These are phyloP conservation scores for Phacellophora camtschatica DNA, from an alignment of 30 jellyfish, hydroid and myxozoan species.

Conservation along the genomic window DNA sequence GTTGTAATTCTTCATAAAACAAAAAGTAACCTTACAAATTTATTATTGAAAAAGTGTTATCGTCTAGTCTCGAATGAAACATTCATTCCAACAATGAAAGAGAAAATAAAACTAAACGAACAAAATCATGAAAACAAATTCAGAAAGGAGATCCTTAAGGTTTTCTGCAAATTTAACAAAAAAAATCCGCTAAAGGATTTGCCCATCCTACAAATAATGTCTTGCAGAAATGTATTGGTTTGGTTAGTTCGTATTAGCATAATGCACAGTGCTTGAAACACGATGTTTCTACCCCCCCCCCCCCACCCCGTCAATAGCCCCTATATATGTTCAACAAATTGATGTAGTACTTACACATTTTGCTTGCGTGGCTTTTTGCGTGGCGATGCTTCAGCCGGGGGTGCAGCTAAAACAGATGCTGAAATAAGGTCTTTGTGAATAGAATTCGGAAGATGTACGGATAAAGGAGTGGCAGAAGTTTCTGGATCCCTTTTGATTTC, in stretches of 20 bases:
- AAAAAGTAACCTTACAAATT: neutral
- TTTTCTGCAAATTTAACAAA: too few species aligned
- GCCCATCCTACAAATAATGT: neutral
- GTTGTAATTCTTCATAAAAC: constrained; percentile 69
- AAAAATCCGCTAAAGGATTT: neutral
- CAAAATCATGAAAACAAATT: neutral
- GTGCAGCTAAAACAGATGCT: neutral
- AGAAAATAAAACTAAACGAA: too few species aligned
- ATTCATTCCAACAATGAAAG: too few species aligned
- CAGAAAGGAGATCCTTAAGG: neutral
- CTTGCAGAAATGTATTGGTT: too few species aligned
- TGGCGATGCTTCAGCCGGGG: constrained; percentile 92
- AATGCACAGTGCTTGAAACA: too few species aligned
- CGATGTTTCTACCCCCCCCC: too few species aligned
- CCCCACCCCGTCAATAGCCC: neutral
- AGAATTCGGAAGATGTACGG: neutral
- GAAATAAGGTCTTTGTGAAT: neutral
- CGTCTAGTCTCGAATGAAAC: too few species aligned
- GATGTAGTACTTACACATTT: constrained; percentile 92
- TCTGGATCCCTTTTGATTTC: constrained; percentile 35
- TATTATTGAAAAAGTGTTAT: too few species aligned
- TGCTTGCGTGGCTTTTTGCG: constrained; percentile 95
- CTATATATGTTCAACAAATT: neutral
- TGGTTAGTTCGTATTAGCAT: too few species aligned
- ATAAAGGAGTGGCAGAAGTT: constrained; percentile 1